phyloP scores from a whole-genome alignment of 2,113 vertebrate genomes.

The Ciconia boyciana region DNA sequence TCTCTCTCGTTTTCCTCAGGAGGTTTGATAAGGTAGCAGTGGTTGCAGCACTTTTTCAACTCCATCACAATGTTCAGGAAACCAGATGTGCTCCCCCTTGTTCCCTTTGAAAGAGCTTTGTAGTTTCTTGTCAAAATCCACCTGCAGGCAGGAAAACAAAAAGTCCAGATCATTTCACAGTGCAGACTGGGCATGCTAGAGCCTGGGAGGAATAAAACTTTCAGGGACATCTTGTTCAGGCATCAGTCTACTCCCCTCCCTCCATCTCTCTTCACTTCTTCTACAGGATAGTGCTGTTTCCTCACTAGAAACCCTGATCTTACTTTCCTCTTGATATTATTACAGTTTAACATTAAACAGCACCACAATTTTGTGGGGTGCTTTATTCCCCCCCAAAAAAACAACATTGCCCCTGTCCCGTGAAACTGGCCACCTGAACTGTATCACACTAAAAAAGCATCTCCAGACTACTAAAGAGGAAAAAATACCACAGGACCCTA shows the following conservation, averaged over 20 bases:
- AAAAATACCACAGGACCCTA: not conserved
- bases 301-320: not conserved
- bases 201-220: not conserved
- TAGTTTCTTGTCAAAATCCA: constrained; percentile 99
- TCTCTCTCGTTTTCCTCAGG: constrained; percentile 86
- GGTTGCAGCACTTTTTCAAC: constrained; percentile 98
- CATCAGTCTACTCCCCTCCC: not conserved
- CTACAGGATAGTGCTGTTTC: not conserved
- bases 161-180: not conserved
- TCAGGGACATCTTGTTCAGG: not conserved
- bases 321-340: not conserved
- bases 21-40: constrained; percentile 91
- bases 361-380: not conserved
- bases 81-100: constrained; percentile 90
- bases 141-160: constrained; percentile 68
- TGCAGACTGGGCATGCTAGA: not conserved
- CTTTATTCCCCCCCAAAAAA: not conserved
- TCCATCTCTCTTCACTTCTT: not conserved
- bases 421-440: not conserved
- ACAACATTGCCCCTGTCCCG: not conserved
- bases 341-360: not conserved
- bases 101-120: constrained; percentile 92
- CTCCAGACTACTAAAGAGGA: not conserved
- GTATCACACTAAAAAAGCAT: not conserved
- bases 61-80: constrained; percentile 99